Evolutionary conservation across 2,797 vertebrate genomes (phyloP).

Genomic region (Potorous gilbertii): DNA sequence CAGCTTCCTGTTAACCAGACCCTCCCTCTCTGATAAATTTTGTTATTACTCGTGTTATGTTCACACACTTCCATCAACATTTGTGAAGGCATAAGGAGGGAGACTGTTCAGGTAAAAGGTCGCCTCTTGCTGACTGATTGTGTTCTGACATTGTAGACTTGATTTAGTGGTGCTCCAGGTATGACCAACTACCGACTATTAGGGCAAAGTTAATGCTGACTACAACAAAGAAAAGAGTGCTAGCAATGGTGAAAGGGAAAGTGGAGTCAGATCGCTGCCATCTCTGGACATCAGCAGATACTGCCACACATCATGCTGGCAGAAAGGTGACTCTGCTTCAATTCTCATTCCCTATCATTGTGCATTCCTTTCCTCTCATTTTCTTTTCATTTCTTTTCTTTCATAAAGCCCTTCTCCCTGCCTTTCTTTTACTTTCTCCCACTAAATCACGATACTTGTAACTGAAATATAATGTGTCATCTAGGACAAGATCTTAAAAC

Average conservation of each 20-base stretch:
- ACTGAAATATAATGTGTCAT: not conserved
- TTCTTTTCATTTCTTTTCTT: conserved; percentile 23
- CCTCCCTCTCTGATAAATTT: conserved; percentile 72
- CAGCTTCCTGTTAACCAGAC: conserved; percentile 69
- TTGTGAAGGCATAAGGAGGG: conserved; percentile 73
- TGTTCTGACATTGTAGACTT: conserved; percentile 60
- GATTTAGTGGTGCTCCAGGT: conserved; percentile 62
- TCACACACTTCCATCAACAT: conserved; percentile 73
- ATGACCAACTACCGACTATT: conserved; percentile 57
- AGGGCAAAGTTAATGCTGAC: conserved; percentile 5
- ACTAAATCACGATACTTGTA: not conserved
- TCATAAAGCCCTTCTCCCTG: not conserved
- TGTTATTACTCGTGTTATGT: conserved; percentile 60
- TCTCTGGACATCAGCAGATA: not conserved
- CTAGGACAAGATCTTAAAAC: not conserved
- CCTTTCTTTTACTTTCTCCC: not conserved
- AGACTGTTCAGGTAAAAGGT: conserved; percentile 81
- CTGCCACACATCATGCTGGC: not conserved
- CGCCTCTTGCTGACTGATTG: conserved; percentile 71
- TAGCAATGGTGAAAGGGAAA: not conserved
- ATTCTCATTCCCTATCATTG: conserved; percentile 27
- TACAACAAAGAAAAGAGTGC: not conserved
- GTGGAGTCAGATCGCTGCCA: not conserved
- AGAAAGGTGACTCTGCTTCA: not conserved
- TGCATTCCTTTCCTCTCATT: conserved; percentile 57